phyloP scores from a whole-genome alignment of 2,888 invertebrate genomes.

The Hydroisotoma schaefferi region DNA sequence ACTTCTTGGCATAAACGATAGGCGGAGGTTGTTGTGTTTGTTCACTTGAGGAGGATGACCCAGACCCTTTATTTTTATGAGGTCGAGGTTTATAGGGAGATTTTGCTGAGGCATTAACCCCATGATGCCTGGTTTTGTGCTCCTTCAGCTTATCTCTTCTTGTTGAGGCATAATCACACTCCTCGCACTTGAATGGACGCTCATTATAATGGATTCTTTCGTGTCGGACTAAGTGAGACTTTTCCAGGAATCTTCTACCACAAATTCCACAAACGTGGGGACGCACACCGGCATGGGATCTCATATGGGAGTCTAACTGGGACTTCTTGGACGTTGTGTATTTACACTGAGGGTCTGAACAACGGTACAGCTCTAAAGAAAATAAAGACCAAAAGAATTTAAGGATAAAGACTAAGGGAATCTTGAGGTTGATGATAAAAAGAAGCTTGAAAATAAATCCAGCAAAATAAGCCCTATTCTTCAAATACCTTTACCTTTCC shows the following conservation, averaged over 20 bases:
- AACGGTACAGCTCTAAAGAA: conserved; percentile 51
- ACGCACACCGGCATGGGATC: conserved; percentile 60
- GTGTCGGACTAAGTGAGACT: conserved; percentile 64
- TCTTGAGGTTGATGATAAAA: neutral
- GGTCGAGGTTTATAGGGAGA: conserved; percentile 56
- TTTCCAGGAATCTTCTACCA: conserved; percentile 64
- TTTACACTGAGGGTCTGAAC: conserved; percentile 61
- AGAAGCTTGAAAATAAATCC: neutral
- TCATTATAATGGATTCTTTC: conserved; percentile 63
- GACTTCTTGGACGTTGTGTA: conserved; percentile 64
- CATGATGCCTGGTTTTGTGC: conserved; percentile 57
- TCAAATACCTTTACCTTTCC: conserved; percentile 24
- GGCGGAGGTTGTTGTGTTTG: conserved; percentile 1
- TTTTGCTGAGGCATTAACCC: conserved; percentile 55
- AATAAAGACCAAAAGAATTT: conserved; percentile 11
- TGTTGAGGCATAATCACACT: conserved; percentile 64
- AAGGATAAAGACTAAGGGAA: neutral
- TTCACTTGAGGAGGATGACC: neutral
- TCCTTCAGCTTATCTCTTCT: conserved; percentile 65
- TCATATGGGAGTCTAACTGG: conserved; percentile 63
- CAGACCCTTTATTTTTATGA: conserved; percentile 29
- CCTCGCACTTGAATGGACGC: conserved; percentile 59
- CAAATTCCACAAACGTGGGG: conserved; percentile 60
- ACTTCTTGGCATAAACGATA: conserved; percentile 44
- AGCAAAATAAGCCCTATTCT: neutral